A percentile compares a stretch with the other conserved stretches of the same genome.
These are phyloP conservation scores for Epinotia bilunana DNA, from an alignment of 2,888 invertebrate genomes.

Conservation along the genomic window DNA sequence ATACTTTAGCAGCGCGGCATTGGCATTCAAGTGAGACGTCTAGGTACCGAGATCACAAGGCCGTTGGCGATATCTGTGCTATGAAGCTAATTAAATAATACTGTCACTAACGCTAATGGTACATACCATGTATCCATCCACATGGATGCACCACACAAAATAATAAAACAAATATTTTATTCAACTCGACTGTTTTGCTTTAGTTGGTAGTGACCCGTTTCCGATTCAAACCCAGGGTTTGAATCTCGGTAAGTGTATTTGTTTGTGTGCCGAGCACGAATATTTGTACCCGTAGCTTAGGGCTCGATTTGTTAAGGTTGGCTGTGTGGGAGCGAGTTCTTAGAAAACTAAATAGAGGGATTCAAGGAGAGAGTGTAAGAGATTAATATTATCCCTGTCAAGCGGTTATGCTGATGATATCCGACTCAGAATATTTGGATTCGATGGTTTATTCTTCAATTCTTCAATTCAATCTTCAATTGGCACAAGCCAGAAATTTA, in stretches of 20 bases:
- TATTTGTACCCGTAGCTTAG: no score
- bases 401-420: background rate
- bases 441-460: background rate
- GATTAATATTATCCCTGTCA: no score
- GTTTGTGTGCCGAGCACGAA: no score
- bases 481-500: background rate
- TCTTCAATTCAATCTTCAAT: no score
- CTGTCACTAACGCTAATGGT: constrained; percentile 45
- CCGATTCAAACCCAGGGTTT: background rate
- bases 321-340: no score
- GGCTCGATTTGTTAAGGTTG: no score
- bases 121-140: no score
- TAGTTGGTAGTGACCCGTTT: background rate
- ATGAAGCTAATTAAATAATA: constrained; percentile 56
- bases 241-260: no score
- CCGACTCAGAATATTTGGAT: background rate
- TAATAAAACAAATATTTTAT: background rate
- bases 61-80: constrained; percentile 63
- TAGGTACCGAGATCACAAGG: constrained; percentile 70
- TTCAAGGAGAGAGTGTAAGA: no score
- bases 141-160: background rate
- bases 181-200: no score
- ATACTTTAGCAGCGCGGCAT: constrained; percentile 56
- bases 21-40: constrained; percentile 77
- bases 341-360: no score